Conservation (phyloP, 2,113 vertebrate species). For the Cephalopholis sonnerati region DNA sequence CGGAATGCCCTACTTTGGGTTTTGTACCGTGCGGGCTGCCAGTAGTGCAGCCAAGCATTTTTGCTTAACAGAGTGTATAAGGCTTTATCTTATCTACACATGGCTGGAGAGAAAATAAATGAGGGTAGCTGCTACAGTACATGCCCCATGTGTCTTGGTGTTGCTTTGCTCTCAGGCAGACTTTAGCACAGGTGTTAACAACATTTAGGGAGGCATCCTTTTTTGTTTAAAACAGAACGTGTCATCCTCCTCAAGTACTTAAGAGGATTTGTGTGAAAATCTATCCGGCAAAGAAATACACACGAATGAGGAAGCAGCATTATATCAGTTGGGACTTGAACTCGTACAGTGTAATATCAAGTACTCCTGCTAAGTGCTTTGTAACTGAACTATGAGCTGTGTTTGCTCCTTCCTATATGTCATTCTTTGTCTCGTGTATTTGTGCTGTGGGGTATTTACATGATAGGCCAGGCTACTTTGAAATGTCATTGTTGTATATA, state of each 20-base stretch:
- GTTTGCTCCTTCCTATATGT: neutral
- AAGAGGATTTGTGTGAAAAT: constrained; percentile 20
- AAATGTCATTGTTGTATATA: neutral
- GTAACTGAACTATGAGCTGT: neutral
- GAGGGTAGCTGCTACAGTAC: constrained; percentile 38
- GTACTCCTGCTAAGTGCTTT: neutral
- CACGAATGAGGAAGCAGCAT: neutral
- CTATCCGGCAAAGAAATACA: neutral
- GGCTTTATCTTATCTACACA: constrained; percentile 72
- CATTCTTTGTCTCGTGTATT: neutral
- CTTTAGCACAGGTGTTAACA: constrained; percentile 58
- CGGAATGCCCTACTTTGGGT: constrained; percentile 69
- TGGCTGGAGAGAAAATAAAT: constrained; percentile 64
- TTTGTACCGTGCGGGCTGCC: constrained; percentile 35
- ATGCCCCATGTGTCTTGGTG: constrained; percentile 36
- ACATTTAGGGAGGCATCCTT: constrained; percentile 38
- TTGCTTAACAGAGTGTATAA: constrained; percentile 57
- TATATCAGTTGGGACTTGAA: neutral
- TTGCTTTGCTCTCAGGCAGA: constrained; percentile 52
- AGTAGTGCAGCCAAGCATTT: constrained; percentile 49
- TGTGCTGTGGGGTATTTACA: neutral
- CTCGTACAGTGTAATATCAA: neutral
- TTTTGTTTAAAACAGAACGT: constrained; percentile 12
- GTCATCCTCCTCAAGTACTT: constrained; percentile 30
- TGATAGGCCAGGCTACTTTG: neutral